Evolutionary conservation across 2,113 vertebrate species (phyloP).

Genomic region (Triplophysa siluroides): DNA sequence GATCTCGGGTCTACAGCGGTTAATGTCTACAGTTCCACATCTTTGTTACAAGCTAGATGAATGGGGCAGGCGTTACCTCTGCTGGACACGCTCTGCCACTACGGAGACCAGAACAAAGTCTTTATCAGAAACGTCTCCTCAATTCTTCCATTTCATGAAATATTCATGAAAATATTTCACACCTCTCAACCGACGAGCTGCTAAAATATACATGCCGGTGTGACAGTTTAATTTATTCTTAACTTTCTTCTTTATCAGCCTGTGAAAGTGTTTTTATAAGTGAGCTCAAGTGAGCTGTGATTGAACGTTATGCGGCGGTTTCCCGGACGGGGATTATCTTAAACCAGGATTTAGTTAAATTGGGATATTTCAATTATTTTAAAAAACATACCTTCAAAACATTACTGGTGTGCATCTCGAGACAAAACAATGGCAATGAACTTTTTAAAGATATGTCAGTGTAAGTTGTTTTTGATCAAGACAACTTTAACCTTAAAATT

Average conservation of each 20-base stretch:
- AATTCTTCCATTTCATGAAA: constrained; percentile 37
- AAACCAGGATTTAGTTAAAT: too few relatives aligned
- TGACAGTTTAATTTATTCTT: constrained; percentile 22
- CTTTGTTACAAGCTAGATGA: constrained; percentile 22
- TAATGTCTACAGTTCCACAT: not conserved
- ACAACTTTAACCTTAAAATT: too few relatives aligned
- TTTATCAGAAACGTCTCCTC: constrained; percentile 24
- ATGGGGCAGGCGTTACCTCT: not conserved
- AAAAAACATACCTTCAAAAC: too few relatives aligned
- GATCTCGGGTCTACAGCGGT: not conserved
- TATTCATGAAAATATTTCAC: constrained; percentile 40
- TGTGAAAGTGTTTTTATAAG: constrained; percentile 10
- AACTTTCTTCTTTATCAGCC: constrained; percentile 2
- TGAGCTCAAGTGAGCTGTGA: constrained; percentile 4
- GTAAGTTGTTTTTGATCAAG: too few relatives aligned
- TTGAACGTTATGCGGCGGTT: not conserved
- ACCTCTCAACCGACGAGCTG: constrained; percentile 10
- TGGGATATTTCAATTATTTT: too few relatives aligned
- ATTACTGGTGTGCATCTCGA: too few relatives aligned
- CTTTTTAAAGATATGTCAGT: too few relatives aligned
- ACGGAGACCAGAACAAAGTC: constrained; percentile 31
- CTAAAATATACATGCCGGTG: constrained; percentile 41
- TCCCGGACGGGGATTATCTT: too few relatives aligned
- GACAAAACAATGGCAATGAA: too few relatives aligned
- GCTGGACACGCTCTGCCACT: not conserved